A percentile compares a stretch with the other conserved stretches of the same genome.
These are phyloP conservation scores for Ammodramus savannarum DNA, from an alignment of 2,113 vertebrate genomes.

Conservation along the genomic window DNA sequence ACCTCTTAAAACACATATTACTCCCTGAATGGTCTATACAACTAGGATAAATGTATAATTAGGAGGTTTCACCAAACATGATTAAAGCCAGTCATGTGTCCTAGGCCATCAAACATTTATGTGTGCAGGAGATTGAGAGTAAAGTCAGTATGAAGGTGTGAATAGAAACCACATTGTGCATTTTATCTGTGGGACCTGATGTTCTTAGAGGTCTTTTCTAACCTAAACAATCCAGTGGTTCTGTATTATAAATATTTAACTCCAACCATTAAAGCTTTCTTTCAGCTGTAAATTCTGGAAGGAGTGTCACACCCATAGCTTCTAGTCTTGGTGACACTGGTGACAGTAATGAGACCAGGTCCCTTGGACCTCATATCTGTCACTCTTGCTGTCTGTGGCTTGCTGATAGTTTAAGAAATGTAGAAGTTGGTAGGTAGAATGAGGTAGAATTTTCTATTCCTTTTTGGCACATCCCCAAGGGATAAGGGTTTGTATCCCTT, in stretches of 20 bases:
- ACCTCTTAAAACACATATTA: conserved; percentile 6
- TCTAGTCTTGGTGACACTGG: background rate
- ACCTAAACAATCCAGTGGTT: background rate
- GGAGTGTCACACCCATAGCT: background rate
- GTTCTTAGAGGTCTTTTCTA: background rate
- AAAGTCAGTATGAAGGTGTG: background rate
- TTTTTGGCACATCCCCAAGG: background rate
- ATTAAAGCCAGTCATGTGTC: conserved; percentile 37
- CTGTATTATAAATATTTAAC: background rate
- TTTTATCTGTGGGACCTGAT: background rate
- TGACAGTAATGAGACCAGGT: background rate
- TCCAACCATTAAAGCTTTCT: background rate
- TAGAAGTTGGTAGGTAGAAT: background rate
- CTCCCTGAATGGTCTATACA: background rate
- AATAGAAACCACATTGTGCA: background rate
- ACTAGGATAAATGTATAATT: background rate
- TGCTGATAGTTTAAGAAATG: background rate
- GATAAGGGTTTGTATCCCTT: background rate
- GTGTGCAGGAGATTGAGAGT: background rate
- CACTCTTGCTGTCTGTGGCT: background rate
- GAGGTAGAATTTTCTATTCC: background rate
- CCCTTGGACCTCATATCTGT: background rate
- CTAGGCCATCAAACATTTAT: background rate
- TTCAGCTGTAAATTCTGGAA: background rate
- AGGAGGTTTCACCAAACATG: conserved; percentile 11